phyloP scores from a whole-genome alignment of 2,888 invertebrate species.

The Drosophila acutilabella region DNA sequence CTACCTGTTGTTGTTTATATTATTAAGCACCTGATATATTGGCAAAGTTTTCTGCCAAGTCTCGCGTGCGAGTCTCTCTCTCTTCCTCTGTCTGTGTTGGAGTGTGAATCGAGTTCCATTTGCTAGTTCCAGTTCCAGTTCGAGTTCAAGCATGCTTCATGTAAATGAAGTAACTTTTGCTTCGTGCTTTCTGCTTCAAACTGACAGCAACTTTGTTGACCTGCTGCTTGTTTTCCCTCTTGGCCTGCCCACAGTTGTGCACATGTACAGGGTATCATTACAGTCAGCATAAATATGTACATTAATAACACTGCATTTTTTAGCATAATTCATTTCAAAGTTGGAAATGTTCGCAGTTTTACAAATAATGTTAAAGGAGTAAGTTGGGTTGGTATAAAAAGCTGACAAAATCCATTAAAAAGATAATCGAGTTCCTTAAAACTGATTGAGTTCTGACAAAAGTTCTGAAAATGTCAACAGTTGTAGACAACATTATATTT shows the following conservation, averaged over 20 bases:
- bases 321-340: neutral
- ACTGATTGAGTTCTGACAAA: too few species aligned
- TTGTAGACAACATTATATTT: too few species aligned
- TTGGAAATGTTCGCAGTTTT: neutral
- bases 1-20: constrained; percentile 72
- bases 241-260: constrained; percentile 1
- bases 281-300: neutral
- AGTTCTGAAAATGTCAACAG: too few species aligned
- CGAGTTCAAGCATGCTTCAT: constrained; percentile 28
- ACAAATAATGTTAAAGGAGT: neutral
- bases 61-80: constrained; percentile 34
- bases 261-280: constrained; percentile 13
- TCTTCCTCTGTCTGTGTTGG: constrained; percentile 14
- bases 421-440: too few species aligned
- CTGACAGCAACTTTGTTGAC: constrained; percentile 42
- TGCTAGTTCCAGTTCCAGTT: constrained; percentile 6
- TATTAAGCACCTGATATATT: constrained; percentile 77
- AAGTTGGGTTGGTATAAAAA: neutral
- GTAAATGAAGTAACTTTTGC: constrained; percentile 70
- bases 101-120: constrained; percentile 10
- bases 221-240: neutral
- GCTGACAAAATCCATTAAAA: too few species aligned
- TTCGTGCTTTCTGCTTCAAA: constrained; percentile 41
- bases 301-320: neutral
- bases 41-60: constrained; percentile 64